These are phyloP conservation scores for Hylaea fasciaria DNA, from an alignment of 2,888 invertebrate genomes.

Conservation along the genomic window DNA sequence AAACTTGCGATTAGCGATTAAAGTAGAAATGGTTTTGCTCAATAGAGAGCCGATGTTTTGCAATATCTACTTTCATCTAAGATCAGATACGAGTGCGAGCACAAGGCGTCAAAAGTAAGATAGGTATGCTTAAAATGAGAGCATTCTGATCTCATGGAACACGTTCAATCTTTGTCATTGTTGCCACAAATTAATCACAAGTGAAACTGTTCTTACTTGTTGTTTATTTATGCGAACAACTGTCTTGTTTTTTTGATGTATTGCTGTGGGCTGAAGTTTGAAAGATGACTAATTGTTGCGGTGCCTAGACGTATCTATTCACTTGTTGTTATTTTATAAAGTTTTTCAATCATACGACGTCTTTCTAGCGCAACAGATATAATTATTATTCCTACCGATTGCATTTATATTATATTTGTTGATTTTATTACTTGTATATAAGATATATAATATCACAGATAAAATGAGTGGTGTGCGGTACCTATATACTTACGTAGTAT, in stretches of 20 bases:
- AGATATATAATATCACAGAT: background rate
- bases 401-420: background rate
- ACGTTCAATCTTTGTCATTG: conserved; percentile 65
- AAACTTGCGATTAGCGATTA: conserved; percentile 19
- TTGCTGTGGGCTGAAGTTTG: no score
- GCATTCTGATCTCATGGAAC: conserved; percentile 39
- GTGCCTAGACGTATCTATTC: no score
- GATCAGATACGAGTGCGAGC: conserved; percentile 40
- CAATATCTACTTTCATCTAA: conserved; percentile 30
- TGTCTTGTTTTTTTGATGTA: background rate
- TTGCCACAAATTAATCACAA: conserved; percentile 64
- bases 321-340: no score
- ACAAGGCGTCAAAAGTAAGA: conserved; percentile 34
- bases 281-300: no score
- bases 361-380: no score
- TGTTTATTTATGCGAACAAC: conserved; percentile 11
- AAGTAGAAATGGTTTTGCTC: conserved; percentile 8
- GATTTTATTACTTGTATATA: background rate
- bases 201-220: conserved; percentile 55
- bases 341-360: no score
- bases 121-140: conserved; percentile 50
- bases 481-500: background rate
- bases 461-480: conserved; percentile 32
- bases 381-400: background rate
- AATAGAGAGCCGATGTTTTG: conserved; percentile 17